Evolutionary conservation across 2,888 invertebrate genomes (phyloP), one percentile per base, ranked within the genome.

Genomic region (Dusona sp.): DNA sequence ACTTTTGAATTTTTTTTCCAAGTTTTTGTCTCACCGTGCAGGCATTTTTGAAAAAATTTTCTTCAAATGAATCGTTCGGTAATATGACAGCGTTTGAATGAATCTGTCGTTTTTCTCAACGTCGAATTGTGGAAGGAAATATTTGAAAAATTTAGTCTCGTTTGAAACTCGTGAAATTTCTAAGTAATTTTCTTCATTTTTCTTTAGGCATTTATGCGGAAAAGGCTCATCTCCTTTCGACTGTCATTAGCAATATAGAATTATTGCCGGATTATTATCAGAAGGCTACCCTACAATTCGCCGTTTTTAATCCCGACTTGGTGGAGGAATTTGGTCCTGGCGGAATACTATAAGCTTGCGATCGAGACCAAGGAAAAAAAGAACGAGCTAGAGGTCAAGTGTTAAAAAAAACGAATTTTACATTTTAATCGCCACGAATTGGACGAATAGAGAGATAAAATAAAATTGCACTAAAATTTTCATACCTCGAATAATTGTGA

Each of bases 191-290:
- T 72, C 13, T 42, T 45, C 25, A 3, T 42, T 25, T 1, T 6
- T 25, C 25, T 19, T 36, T 85, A 94, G 97, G 99, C 45, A 97
- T 97, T 91, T 96, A 96, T 94, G 96, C 97, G 19, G 98, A 98
- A 93, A 97, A 97, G 91, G 97, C 98, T 0, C 99, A 99, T 94
- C 95, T 99, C 82, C 95, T 99, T 16, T 96, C 97, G 68, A 97
- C 97, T 9, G 98, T 99, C 79, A 99, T 99, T 77, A 96, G 96
- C 93, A 99, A 99, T 93, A 96, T 99, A 89, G 97, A 98, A 95
- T 94, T 98, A 90, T 95, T 96, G 91, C 94, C 96, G 1, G 96
- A 98, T 91, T 99, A 98, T 94, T 99, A 99, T 94, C 95, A 97
- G 93, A 96, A 96, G 92, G 96, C 97, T 0, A 97, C 97, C 0